A percentile compares a stretch with the other conserved stretches of the same genome.
Evolutionary conservation across 37 sponge, comb jelly and placozoan species (phyloP).

Genomic region (Aplysina aerophoba): DNA sequence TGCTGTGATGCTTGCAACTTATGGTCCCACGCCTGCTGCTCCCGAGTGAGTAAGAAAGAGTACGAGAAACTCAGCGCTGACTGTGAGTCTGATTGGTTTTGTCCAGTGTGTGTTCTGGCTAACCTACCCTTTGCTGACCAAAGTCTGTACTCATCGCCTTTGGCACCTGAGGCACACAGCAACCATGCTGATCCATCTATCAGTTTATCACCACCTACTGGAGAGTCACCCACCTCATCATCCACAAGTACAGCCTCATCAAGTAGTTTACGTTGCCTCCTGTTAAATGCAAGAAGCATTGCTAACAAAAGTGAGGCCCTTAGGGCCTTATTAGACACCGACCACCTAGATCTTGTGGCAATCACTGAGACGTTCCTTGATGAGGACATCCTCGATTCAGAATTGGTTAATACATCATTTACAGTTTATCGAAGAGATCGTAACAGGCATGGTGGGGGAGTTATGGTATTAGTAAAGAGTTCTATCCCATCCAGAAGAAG

Average conservation of each 20-base stretch:
- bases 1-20: too few relatives aligned
- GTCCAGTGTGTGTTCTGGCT: too few relatives aligned
- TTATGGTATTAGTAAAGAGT: not conserved
- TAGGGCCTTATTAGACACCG: not conserved
- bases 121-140: too few relatives aligned
- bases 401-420: not conserved
- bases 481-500: not conserved
- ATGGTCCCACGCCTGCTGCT: too few relatives aligned
- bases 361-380: constrained; percentile 26
- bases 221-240: not conserved
- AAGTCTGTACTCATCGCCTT: too few relatives aligned
- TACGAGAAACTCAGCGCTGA: too few relatives aligned
- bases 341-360: constrained; percentile 1
- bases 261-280: not conserved
- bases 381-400: not conserved
- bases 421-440: constrained; percentile 6
- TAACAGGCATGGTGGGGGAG: constrained; percentile 13
- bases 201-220: not conserved
- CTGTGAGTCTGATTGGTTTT: too few relatives aligned
- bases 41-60: too few relatives aligned
- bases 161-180: not conserved
- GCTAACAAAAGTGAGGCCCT: constrained; percentile 1
- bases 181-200: not conserved
- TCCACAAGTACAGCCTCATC: too few relatives aligned
- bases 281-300: constrained; percentile 28